These are phyloP conservation scores for Pocillopora verrucosa DNA, from an alignment of 64 coral and sea anemone genomes.

Conservation along the genomic window DNA sequence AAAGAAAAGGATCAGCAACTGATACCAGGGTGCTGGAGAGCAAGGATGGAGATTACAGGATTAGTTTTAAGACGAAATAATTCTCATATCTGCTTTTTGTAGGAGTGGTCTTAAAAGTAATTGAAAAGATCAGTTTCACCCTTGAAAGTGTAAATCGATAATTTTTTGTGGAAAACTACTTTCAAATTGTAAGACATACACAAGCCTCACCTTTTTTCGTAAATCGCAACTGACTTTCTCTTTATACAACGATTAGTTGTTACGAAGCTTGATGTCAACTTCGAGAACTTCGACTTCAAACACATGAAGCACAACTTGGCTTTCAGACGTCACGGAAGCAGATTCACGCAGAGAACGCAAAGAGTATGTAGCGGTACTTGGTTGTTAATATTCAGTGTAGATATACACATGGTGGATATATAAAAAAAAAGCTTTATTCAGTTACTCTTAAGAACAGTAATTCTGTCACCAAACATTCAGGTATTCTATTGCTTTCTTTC, in stretches of 20 bases:
- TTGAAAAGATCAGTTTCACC: neutral
- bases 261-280: too few relatives aligned
- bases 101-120: neutral
- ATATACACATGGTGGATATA: neutral
- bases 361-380: neutral
- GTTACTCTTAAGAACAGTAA: neutral
- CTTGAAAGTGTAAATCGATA: neutral
- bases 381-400: neutral
- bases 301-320: too few relatives aligned
- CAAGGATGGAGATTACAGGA: neutral
- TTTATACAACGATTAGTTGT: too few relatives aligned
- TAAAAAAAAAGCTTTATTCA: neutral
- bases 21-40: neutral
- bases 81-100: neutral
- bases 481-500: neutral
- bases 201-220: too few relatives aligned
- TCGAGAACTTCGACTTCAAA: too few relatives aligned
- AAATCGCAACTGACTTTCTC: too few relatives aligned
- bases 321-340: too few relatives aligned
- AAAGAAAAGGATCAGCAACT: neutral
- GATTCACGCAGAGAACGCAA: too few relatives aligned
- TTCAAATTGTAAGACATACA: too few relatives aligned
- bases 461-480: neutral
- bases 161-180: too few relatives aligned
- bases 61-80: conserved; percentile 7